Percentiles rank a stretch among this genome's conserved stretches.
These are phyloP conservation scores for Lepidurus couesii DNA, from an alignment of 1,140 invertebrate species.

Conservation along the genomic window DNA sequence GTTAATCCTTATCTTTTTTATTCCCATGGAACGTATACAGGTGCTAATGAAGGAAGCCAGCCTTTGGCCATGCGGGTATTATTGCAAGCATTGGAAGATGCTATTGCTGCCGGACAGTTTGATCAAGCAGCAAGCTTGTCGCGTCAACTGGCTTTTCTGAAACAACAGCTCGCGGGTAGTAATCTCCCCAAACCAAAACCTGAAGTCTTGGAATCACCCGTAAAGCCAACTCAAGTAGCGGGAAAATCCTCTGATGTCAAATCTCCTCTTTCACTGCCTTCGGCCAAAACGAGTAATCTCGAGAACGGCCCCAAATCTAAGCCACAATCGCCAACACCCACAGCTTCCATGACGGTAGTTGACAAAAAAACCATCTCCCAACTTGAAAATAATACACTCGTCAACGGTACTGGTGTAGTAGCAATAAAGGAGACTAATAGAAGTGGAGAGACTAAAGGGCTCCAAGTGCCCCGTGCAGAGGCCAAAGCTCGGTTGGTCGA, in stretches of 20 bases:
- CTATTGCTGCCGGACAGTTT: conserved; percentile 62
- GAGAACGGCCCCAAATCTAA: no score
- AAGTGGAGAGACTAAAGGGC: not conserved
- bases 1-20: not conserved
- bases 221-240: not conserved
- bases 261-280: not conserved
- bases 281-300: no score
- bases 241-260: not conserved
- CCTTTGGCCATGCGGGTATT: conserved; percentile 58
- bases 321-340: no score
- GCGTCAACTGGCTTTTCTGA: conserved; percentile 60
- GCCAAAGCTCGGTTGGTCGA: no score
- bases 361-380: no score
- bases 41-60: conserved; percentile 34
- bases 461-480: not conserved
- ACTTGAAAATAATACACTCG: no score
- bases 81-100: conserved; percentile 57
- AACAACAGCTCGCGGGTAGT: conserved; percentile 39
- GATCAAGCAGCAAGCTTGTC: conserved; percentile 60
- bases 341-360: no score
- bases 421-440: not conserved
- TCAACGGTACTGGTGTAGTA: no score
- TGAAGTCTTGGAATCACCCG: not conserved
- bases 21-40: conserved; percentile 31
- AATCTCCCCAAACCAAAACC: not conserved